phyloP scores from a whole-genome alignment of 2,797 vertebrate genomes.

The Poeciliopsis infans region DNA sequence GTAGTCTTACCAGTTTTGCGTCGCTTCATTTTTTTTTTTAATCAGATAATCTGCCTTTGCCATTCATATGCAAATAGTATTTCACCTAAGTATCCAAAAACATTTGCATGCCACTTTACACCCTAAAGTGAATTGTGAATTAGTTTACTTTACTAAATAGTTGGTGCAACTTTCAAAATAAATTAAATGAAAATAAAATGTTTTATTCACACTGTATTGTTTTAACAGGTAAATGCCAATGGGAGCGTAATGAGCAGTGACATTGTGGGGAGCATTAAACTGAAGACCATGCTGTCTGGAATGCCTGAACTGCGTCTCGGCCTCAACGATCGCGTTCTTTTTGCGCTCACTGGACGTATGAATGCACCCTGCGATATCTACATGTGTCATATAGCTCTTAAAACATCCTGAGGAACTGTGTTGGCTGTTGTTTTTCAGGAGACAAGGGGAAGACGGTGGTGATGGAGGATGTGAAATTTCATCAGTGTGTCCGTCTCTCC shows the following conservation, averaged over 20 bases:
- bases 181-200: background rate
- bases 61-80: background rate
- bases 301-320: conserved; percentile 94
- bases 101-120: background rate
- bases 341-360: conserved; percentile 91
- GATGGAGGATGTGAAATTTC: conserved; percentile 95
- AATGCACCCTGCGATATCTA: background rate
- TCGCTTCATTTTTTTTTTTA: background rate
- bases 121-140: background rate
- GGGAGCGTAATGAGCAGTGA: conserved; percentile 94
- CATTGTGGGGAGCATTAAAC: conserved; percentile 91
- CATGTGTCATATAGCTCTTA: background rate
- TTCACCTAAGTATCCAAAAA: background rate
- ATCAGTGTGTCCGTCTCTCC: conserved; percentile 93
- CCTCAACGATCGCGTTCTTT: conserved; percentile 92
- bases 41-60: background rate
- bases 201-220: background rate
- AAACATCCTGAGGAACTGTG: background rate
- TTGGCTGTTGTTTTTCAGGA: conserved; percentile 73
- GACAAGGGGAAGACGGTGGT: conserved; percentile 91
- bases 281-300: conserved; percentile 93
- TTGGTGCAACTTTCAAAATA: background rate
- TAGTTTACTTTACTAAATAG: background rate
- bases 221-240: conserved; percentile 87
- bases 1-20: background rate